phyloP scores from a whole-genome alignment of 2,113 vertebrate species.

The Phylloscopus trochilus region DNA sequence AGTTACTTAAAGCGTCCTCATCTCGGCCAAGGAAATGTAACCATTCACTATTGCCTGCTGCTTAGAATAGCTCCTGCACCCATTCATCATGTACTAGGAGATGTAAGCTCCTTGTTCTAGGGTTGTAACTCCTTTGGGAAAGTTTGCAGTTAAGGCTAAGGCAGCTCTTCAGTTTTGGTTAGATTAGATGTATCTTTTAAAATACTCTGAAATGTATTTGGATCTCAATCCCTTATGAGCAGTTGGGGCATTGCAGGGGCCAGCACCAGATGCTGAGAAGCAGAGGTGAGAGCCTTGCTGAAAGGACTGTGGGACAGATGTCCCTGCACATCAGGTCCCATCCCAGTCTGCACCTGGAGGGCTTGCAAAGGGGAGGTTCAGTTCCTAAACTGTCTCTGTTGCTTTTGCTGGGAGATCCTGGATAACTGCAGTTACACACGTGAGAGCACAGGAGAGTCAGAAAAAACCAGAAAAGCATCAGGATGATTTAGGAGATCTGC shows the following conservation, averaged over 20 bases:
- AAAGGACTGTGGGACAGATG: not conserved
- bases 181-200: not conserved
- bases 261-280: not conserved
- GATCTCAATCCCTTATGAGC: not conserved
- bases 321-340: not conserved
- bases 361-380: not conserved
- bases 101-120: not conserved
- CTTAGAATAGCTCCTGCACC: slow-evolving; percentile 20
- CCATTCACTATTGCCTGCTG: slow-evolving; percentile 31
- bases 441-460: not conserved
- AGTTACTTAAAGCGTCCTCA: slow-evolving; percentile 39
- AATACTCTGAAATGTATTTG: not conserved
- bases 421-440: not conserved
- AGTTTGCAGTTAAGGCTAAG: not conserved
- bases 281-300: not conserved
- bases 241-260: not conserved
- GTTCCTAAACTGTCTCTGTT: not conserved
- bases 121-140: not conserved
- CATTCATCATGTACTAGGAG: slow-evolving; percentile 11
- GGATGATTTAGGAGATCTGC: not conserved
- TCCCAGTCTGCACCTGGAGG: not conserved
- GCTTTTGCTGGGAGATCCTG: not conserved
- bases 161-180: not conserved
- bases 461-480: not conserved
- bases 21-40: slow-evolving; percentile 30